A percentile compares a stretch with the other conserved stretches of the same genome.
These are phyloP conservation scores for Helicolenus hilgendorfi DNA, from an alignment of 2,797 vertebrate species.

Conservation along the genomic window DNA sequence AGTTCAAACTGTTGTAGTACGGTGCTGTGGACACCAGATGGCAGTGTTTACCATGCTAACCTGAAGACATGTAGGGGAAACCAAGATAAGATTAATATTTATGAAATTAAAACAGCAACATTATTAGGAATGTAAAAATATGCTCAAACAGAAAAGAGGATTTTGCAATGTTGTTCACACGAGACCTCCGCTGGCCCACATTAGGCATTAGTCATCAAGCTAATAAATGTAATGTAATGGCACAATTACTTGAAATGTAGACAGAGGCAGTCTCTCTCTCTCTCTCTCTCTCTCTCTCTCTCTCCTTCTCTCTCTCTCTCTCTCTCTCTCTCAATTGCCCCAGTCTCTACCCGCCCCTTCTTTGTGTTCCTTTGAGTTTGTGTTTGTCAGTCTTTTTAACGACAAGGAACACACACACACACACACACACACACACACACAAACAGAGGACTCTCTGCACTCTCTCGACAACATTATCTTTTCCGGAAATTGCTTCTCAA, in stretches of 20 bases:
- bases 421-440: slow-evolving; percentile 8
- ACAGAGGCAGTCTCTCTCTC: slow-evolving; percentile 36
- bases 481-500: slow-evolving; percentile 90
- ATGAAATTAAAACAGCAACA: slow-evolving; percentile 47
- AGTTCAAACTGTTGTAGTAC: not conserved
- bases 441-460: slow-evolving; percentile 74
- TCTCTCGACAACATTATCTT: slow-evolving; percentile 88
- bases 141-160: slow-evolving; percentile 16
- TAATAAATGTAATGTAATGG: slow-evolving; percentile 71
- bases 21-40: slow-evolving; percentile 51
- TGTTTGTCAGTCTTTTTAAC: slow-evolving; percentile 79
- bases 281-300: slow-evolving; percentile 21
- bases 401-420: slow-evolving; percentile 30
- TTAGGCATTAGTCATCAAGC: slow-evolving; percentile 58
- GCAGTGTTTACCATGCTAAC: slow-evolving; percentile 53
- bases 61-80: not conserved
- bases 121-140: slow-evolving; percentile 42
- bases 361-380: slow-evolving; percentile 76
- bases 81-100: slow-evolving; percentile 15
- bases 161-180: slow-evolving; percentile 14
- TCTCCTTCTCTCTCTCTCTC: slow-evolving; percentile 32
- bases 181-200: slow-evolving; percentile 35
- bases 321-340: slow-evolving; percentile 45
- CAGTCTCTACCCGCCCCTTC: slow-evolving; percentile 49
- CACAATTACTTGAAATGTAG: slow-evolving; percentile 66